phyloP scores from a whole-genome alignment of 2,797 vertebrate species.

The Dryobates pubescens region DNA sequence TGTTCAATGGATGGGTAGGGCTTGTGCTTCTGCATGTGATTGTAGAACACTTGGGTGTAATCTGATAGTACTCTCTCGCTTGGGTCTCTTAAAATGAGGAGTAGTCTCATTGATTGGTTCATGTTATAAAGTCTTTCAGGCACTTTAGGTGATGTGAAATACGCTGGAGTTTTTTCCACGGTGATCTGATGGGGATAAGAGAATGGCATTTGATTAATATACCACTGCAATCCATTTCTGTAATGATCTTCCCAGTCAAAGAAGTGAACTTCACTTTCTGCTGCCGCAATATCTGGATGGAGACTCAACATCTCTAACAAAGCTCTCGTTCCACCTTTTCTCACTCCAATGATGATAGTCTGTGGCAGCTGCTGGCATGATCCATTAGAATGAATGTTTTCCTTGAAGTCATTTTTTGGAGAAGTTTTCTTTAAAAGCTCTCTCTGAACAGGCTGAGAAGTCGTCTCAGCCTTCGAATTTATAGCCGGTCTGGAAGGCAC shows the following conservation, averaged over 20 bases:
- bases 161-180: conserved; percentile 96
- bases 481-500: conserved; percentile 81
- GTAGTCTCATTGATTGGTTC: conserved; percentile 87
- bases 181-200: conserved; percentile 88
- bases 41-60: conserved; percentile 98
- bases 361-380: conserved; percentile 86
- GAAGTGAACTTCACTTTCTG: conserved; percentile 95
- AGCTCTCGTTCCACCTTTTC: conserved; percentile 95
- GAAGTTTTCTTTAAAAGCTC: conserved; percentile 49
- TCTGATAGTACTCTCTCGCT: conserved; percentile 94
- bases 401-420: conserved; percentile 59
- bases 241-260: conserved; percentile 97
- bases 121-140: conserved; percentile 88
- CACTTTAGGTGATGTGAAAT: conserved; percentile 92
- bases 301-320: conserved; percentile 96
- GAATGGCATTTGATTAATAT: conserved; percentile 92
- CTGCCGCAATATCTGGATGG: conserved; percentile 88
- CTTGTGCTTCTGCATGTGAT: conserved; percentile 94
- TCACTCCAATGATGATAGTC: conserved; percentile 94
- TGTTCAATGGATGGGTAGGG: conserved; percentile 89
- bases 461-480: conserved; percentile 26
- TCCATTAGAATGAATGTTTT: conserved; percentile 78
- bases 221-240: conserved; percentile 89
- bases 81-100: conserved; percentile 95
- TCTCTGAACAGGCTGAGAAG: conserved; percentile 50